phyloP scores from a whole-genome alignment of 2,888 invertebrate species.

The Drosophila prostipennis region DNA sequence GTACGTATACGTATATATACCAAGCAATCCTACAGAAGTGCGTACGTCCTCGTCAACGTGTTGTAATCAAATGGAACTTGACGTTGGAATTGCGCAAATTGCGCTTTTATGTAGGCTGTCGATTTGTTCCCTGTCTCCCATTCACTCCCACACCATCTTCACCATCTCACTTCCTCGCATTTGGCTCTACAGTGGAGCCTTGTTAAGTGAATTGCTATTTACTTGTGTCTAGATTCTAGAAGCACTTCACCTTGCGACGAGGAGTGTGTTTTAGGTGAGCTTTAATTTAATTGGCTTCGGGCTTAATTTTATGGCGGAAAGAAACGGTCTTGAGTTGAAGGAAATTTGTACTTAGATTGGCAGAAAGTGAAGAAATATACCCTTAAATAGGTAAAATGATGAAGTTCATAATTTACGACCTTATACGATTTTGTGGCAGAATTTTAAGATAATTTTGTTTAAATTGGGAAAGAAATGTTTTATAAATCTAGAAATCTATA shows the following conservation, averaged over 20 bases:
- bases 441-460: too few species aligned
- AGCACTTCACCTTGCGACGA: neutral
- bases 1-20: slow-evolving; percentile 7
- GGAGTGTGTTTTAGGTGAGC: neutral
- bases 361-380: neutral
- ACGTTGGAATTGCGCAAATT: slow-evolving; percentile 74
- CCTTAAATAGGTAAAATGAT: neutral
- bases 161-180: neutral
- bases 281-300: slow-evolving; percentile 2
- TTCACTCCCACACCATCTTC: slow-evolving; percentile 7
- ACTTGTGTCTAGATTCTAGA: neutral
- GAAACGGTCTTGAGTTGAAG: neutral
- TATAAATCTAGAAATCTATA: too few species aligned
- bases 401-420: neutral
- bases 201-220: slow-evolving; percentile 6
- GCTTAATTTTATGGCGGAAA: slow-evolving; percentile 1
- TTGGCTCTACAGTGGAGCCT: slow-evolving; percentile 14
- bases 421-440: neutral
- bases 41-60: slow-evolving; percentile 62
- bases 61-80: slow-evolving; percentile 76
- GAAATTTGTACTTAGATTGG: neutral
- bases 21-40: slow-evolving; percentile 27
- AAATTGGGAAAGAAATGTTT: too few species aligned
- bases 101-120: slow-evolving; percentile 76
- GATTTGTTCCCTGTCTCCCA: slow-evolving; percentile 44